These are phyloP conservation scores for Notothenia coriiceps DNA, from an alignment of 2,113 vertebrate species.

Conservation along the genomic window DNA sequence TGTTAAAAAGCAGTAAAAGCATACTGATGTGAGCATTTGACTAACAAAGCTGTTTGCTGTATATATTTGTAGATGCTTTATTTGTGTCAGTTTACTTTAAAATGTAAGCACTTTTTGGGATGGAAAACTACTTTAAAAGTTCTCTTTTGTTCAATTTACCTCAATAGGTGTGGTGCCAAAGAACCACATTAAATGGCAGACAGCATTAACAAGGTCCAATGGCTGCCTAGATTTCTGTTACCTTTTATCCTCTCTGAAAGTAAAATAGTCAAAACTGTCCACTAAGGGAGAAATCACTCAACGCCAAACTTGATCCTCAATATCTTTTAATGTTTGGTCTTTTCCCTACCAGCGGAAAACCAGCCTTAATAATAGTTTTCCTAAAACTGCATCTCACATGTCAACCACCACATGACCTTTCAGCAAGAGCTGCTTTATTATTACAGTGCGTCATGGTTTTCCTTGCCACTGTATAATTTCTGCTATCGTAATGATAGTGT, in stretches of 20 bases:
- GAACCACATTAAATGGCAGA: not conserved
- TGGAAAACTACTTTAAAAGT: not conserved
- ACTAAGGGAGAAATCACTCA: not conserved
- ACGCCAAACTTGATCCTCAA: not conserved
- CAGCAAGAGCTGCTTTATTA: not conserved
- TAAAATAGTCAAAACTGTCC: not conserved
- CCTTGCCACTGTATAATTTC: slow-evolving; percentile 37
- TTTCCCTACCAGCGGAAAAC: not conserved
- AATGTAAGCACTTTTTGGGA: not conserved
- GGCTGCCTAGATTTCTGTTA: not conserved
- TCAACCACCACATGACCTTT: not conserved
- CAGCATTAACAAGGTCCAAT: not conserved
- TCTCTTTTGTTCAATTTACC: not conserved
- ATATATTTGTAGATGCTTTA: not conserved
- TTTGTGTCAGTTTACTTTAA: not conserved
- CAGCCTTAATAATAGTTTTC: not conserved
- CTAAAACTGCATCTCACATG: not conserved
- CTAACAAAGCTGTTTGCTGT: not conserved
- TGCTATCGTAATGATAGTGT: slow-evolving; percentile 1
- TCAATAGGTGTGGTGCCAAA: not conserved
- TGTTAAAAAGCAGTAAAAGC: not conserved
- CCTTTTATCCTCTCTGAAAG: not conserved
- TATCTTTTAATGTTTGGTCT: not conserved
- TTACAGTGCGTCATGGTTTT: slow-evolving; percentile 17
- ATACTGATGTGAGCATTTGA: not conserved